Base-by-base conservation (phyloP, 2,797 vertebrate genomes). In the Stomatorhinus walkeri region DNA sequence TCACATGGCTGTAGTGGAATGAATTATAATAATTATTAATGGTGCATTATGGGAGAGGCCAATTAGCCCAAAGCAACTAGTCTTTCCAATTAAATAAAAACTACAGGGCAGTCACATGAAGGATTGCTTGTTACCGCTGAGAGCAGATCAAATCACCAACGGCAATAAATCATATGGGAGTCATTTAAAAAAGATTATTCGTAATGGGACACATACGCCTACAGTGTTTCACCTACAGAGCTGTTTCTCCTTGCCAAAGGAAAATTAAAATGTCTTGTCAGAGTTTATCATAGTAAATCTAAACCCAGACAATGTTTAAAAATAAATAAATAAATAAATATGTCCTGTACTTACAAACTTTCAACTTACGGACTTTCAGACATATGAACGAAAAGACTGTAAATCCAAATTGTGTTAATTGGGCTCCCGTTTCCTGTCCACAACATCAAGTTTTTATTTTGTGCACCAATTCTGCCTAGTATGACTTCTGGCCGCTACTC, bases 21-120 rank as follows among this genome's bases (percentile, higher is more conserved):
- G 72, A 87, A 88, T 85, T 6, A 87, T 64, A 84, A 89, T 90
- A 91, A 92, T 93, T 89, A 92, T 92, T 90, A 90, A 87, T 90
- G 88, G 90, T 90, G 89, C 85, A 56, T 90, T 84, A 91, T 90
- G 90, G 90, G 90, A 91, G 91, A 90, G 56, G 43, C 51, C 59
- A 86, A 88, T 88, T 32, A 88, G 56, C 88, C 90, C 90, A 89
- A 0, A 24, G 46, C 89, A 89, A 89, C 90, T 91, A 87, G 91
- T 32, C 81, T 28, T 51, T 91, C 89, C 88, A 90, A 90, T 91
- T 92, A 72, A 91, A 49, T 56, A 90, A 88, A 19, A 72, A 22
- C 68, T 87, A 90, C n/a, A 81, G 48, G 54, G 54, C 46, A 85
- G 89, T 88, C 89, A 85, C 87, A 91, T 90, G 72, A 90, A 88